Conservation (phyloP, 1,140 invertebrate species). For the Papilio xuthus region DNA sequence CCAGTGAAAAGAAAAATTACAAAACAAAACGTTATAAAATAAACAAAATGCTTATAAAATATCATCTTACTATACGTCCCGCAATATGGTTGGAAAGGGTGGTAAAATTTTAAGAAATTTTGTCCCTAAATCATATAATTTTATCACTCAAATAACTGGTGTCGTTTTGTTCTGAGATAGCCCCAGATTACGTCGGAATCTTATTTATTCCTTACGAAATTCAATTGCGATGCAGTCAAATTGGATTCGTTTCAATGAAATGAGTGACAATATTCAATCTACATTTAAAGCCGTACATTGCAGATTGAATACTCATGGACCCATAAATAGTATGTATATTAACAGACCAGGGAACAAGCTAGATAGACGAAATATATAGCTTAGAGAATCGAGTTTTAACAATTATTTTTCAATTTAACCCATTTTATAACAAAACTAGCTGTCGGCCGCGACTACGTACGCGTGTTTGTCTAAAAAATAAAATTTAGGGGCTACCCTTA, state of each 20-base stretch:
- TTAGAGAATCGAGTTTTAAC: too few relatives aligned
- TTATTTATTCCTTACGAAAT: slow-evolving; percentile 38
- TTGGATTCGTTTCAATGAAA: slow-evolving; percentile 20
- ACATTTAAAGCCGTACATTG: slow-evolving; percentile 17
- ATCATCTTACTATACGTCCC: too few relatives aligned
- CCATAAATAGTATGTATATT: not conserved
- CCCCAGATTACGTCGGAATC: slow-evolving; percentile 26
- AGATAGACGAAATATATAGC: too few relatives aligned
- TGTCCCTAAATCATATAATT: slow-evolving; percentile 21
- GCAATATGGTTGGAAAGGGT: too few relatives aligned
- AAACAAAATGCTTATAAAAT: not conserved
- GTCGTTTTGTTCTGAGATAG: slow-evolving; percentile 20
- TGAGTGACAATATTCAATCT: slow-evolving; percentile 37
- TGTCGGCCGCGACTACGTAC: too few relatives aligned
- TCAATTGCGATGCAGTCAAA: slow-evolving; percentile 36
- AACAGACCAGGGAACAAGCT: too few relatives aligned
- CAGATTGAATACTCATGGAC: not conserved
- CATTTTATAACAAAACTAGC: too few relatives aligned
- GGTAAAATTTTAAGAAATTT: too few relatives aligned
- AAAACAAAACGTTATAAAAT: not conserved
- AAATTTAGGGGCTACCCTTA: too few relatives aligned
- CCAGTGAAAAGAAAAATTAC: not conserved
- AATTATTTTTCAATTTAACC: too few relatives aligned
- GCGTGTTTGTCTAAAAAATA: too few relatives aligned
- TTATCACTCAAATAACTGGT: slow-evolving; percentile 15